Evolutionary conservation across 1,140 invertebrate genomes (phyloP), one percentile per base, ranked within the genome.

Genomic region (Drosophila lacertosa): DNA sequence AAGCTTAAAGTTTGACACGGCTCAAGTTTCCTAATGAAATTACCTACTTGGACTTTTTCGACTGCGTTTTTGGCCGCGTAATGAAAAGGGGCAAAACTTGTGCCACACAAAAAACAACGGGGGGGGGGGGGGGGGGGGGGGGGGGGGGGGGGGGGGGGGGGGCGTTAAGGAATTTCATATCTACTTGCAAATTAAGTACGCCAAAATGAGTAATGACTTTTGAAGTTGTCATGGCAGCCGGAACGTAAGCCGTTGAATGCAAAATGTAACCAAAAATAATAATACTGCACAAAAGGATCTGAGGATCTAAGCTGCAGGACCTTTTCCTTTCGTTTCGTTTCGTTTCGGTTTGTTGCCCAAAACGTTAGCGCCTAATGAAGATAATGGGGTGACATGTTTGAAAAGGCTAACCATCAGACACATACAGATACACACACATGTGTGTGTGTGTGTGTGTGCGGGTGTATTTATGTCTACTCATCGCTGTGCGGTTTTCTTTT

Each of bases 11-110:
- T 89, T 89, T 89, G 88, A 75, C 88, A 89, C 77, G 78, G 72
- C 80, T 88, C 88, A 89, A 89, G 88, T 90, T 90, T 89, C 81
- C 83, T 89, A 89, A 89, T 89, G 88, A 89, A 89, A 89, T 89
- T 89, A 89, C 88, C 81, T 86, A 76, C 86, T 86, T 77, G 74
- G 44, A 74, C 74, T 77, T 74, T 48, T 65, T 65, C 24, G 58
- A 72, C 64, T 62, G 47, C 32, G 71, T 69, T 62, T 63, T 77
- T 71, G 53, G 68, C 22, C 32, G 48, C 63, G 57, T 80, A 76
- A 79, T 79, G 80, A 83, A 83, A 83, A 84, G 80, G 75, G 80
- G 65, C 62, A 72, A 83, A 82, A 77, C 74, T 65, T 58, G 58
- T 37, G 66, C 42, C 59, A 26, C 40, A 58, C 37, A 37, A 59